Evolutionary conservation across 2,888 invertebrate species (phyloP).

Genomic region (Synergus gifuensis): DNA sequence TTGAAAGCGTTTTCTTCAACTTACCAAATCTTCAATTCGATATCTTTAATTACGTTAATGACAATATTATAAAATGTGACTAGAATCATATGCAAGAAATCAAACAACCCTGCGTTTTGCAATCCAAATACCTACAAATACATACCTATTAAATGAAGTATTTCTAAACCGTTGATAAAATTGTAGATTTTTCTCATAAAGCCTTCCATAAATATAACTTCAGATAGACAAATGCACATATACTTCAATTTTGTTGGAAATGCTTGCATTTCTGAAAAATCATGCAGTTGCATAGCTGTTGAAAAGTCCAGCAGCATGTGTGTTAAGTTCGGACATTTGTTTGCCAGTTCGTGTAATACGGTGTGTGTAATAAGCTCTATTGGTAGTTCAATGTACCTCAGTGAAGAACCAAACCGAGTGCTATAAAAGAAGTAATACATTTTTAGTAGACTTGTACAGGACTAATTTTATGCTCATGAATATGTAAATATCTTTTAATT

Average conservation of each 20-base stretch:
- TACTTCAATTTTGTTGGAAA: slow-evolving; percentile 98
- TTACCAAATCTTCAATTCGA: too few relatives aligned
- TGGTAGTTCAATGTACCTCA: slow-evolving; percentile 95
- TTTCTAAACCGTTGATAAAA: slow-evolving; percentile 98
- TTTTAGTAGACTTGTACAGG: background rate
- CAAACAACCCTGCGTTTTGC: too few relatives aligned
- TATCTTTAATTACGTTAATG: too few relatives aligned
- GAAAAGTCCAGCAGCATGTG: slow-evolving; percentile 98
- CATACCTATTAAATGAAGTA: slow-evolving; percentile 95
- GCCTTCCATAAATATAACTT: slow-evolving; percentile 99
- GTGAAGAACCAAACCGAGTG: slow-evolving; percentile 90
- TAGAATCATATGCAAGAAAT: too few relatives aligned
- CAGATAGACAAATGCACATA: slow-evolving; percentile 97
- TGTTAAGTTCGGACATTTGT: slow-evolving; percentile 96
- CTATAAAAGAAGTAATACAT: slow-evolving; percentile 72
- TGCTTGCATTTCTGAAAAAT: slow-evolving; percentile 99
- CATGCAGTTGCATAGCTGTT: slow-evolving; percentile 99
- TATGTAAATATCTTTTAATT: too few relatives aligned
- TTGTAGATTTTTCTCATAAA: slow-evolving; percentile 99
- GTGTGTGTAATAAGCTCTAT: slow-evolving; percentile 98
- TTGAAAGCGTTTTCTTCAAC: too few relatives aligned
- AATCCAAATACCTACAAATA: background rate
- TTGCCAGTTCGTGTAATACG: slow-evolving; percentile 97
- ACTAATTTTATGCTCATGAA: too few relatives aligned
- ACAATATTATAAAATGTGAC: too few relatives aligned